phyloP scores from a whole-genome alignment of 2,113 vertebrate species.

The Eurystomus gularis region DNA sequence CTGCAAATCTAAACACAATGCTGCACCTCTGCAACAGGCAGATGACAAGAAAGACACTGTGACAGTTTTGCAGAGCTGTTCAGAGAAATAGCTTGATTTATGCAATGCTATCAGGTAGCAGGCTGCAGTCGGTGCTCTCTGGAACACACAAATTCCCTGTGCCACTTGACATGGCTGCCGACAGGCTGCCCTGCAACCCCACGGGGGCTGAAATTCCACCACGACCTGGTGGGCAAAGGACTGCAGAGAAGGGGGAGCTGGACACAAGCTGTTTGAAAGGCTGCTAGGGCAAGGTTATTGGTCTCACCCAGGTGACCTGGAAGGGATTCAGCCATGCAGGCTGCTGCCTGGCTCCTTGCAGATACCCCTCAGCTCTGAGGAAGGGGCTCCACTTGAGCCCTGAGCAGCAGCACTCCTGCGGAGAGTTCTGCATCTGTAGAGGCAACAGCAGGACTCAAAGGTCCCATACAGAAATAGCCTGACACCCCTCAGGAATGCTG shows the following conservation, averaged over 20 bases:
- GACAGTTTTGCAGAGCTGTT: not conserved
- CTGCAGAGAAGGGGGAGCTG: not conserved
- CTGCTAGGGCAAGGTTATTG: not conserved
- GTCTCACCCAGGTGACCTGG: not conserved
- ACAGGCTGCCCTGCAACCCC: not conserved
- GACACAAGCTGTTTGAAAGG: not conserved
- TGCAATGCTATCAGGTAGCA: not conserved
- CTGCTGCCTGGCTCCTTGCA: fast-evolving
- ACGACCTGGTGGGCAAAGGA: not conserved
- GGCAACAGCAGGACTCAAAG: not conserved
- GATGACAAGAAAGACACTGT: fast-evolving
- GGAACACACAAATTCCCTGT: fast-evolving
- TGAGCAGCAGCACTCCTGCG: not conserved
- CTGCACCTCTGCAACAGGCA: not conserved
- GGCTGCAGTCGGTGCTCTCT: not conserved
- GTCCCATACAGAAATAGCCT: not conserved
- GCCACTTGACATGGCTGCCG: fast-evolving
- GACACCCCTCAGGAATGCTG: not conserved
- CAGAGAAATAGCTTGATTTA: not conserved
- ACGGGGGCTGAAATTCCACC: not conserved
- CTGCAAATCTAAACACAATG: not conserved
- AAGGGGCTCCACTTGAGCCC: not conserved
- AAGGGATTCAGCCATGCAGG: not conserved
- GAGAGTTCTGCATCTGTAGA: fast-evolving
- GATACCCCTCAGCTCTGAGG: not conserved